These are phyloP conservation scores for Tachina fera DNA, from an alignment of 2,888 invertebrate species.

Conservation along the genomic window DNA sequence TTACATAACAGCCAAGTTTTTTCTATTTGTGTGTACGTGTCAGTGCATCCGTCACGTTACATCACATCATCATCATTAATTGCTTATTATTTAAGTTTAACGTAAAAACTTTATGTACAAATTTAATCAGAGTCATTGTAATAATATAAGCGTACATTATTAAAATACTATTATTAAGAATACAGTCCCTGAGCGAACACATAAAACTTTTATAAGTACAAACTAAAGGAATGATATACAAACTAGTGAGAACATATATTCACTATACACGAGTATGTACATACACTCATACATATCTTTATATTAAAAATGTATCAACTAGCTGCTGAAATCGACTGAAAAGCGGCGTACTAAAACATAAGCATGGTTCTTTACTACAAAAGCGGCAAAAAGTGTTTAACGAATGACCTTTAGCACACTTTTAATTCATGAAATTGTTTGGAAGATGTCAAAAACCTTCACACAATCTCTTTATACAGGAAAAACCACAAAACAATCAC, in stretches of 20 bases:
- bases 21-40: too few relatives aligned
- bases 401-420: constrained; percentile 66
- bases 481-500: constrained; percentile 49
- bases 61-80: too few relatives aligned
- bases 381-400: constrained; percentile 61
- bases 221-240: not conserved
- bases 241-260: too few relatives aligned
- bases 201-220: constrained; percentile 31
- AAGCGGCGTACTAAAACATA: not conserved
- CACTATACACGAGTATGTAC: not conserved
- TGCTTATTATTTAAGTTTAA: too few relatives aligned
- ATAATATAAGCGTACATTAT: not conserved
- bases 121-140: too few relatives aligned
- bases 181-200: constrained; percentile 13
- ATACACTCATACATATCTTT: not conserved
- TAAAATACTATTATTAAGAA: constrained; percentile 3
- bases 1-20: too few relatives aligned
- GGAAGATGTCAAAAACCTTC: constrained; percentile 54
- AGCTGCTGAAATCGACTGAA: not conserved
- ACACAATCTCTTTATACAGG: not conserved
- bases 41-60: too few relatives aligned
- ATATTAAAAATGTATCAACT: constrained; percentile 42
- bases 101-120: too few relatives aligned
- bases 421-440: constrained; percentile 68
- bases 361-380: constrained; percentile 29